Conservation (phyloP, 2,888 invertebrate genomes). For the Scaptomyza polygonia region DNA sequence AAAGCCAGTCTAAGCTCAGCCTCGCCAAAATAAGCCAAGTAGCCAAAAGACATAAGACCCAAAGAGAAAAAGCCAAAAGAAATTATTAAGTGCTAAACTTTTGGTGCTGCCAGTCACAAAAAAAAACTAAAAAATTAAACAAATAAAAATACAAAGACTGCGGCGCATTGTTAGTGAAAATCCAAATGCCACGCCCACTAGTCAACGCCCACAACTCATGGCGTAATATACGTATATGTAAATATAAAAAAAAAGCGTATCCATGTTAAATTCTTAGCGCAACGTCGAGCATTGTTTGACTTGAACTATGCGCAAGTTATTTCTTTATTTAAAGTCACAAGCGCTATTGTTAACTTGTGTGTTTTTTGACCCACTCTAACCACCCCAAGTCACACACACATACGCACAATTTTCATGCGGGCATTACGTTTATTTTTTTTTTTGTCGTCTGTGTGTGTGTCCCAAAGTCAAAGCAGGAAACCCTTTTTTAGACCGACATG, state of each 20-base stretch:
- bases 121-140: too few relatives aligned
- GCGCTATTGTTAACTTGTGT: constrained; percentile 57
- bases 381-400: constrained; percentile 11
- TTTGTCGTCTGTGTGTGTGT: neutral
- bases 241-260: constrained; percentile 56
- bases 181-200: constrained; percentile 42
- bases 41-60: constrained; percentile 20
- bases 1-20: constrained; percentile 30
- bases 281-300: constrained; percentile 72
- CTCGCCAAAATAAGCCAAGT: constrained; percentile 22
- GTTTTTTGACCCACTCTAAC: constrained; percentile 49
- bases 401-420: constrained; percentile 67
- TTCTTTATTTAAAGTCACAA: constrained; percentile 75
- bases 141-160: constrained; percentile 45
- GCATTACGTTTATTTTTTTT: constrained; percentile 52
- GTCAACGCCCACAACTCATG: constrained; percentile 11
- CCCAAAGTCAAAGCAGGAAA: constrained; percentile 67
- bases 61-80: constrained; percentile 24
- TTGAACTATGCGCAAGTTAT: constrained; percentile 72
- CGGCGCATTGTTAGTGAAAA: constrained; percentile 48
- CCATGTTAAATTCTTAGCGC: constrained; percentile 67
- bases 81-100: constrained; percentile 72
- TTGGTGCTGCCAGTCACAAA: constrained; percentile 52
- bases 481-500: constrained; percentile 69
- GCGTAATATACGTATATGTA: neutral